These are phyloP conservation scores for Narcine bancroftii DNA, from an alignment of 2,113 vertebrate genomes.

Conservation along the genomic window DNA sequence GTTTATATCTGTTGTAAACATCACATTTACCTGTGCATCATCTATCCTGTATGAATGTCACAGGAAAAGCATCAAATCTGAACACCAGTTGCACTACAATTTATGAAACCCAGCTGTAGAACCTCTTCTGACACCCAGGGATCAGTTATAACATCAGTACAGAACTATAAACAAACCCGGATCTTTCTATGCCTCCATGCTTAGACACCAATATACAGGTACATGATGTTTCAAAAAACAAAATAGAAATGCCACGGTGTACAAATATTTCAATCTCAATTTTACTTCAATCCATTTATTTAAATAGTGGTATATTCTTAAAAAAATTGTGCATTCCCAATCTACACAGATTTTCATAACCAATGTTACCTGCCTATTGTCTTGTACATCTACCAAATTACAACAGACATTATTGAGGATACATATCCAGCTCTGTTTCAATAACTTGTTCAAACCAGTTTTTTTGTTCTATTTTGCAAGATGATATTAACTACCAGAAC, in stretches of 20 bases:
- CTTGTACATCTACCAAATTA: not conserved
- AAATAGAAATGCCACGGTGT: not conserved
- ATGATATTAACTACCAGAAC: not conserved
- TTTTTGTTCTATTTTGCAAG: conserved; percentile 9
- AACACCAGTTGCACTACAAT: not conserved
- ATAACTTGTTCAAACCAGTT: conserved; percentile 15
- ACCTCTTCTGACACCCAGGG: not conserved
- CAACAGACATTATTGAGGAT: not conserved
- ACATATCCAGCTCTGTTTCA: not conserved
- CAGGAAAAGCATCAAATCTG: too few species aligned
- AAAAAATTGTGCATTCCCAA: not conserved
- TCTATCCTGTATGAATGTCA: too few species aligned
- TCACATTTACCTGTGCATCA: too few species aligned
- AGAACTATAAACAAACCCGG: not conserved
- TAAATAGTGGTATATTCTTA: not conserved
- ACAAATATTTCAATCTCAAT: not conserved
- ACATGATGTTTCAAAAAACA: not conserved
- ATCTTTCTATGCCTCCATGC: not conserved
- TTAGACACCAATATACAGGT: not conserved
- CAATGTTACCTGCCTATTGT: not conserved
- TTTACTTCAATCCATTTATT: not conserved
- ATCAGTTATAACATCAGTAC: not conserved
- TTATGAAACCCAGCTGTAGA: not conserved
- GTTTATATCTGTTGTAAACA: too few species aligned
- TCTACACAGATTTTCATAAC: not conserved